A percentile compares a stretch with the other conserved stretches of the same genome.
Conservation (phyloP, 2,888 invertebrate species). For the Eupithecia abbreviata region DNA sequence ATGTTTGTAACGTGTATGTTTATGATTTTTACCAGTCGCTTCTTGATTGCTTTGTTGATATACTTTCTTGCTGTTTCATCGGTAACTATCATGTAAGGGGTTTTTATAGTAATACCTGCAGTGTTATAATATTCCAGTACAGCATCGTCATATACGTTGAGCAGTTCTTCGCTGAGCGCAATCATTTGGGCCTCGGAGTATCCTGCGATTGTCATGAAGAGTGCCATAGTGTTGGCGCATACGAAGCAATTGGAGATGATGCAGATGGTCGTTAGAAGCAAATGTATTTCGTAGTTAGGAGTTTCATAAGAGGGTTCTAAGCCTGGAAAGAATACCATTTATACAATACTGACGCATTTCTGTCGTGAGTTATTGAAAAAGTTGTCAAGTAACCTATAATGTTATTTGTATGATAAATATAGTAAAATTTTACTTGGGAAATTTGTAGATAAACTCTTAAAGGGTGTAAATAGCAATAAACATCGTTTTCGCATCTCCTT, state of each 20-base stretch:
- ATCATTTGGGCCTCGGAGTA: conserved; percentile 4
- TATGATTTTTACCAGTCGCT: background rate
- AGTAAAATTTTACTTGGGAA: background rate
- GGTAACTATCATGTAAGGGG: too few species aligned
- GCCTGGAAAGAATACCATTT: background rate
- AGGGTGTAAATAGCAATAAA: background rate
- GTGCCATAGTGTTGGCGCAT: background rate
- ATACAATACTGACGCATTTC: background rate
- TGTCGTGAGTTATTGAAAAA: background rate
- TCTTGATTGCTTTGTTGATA: conserved; percentile 1
- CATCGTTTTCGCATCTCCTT: background rate
- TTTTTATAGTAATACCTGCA: background rate
- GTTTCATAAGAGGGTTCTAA: conserved; percentile 2
- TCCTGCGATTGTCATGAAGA: background rate
- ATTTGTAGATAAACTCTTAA: background rate
- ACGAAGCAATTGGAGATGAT: conserved; percentile 4
- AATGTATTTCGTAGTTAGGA: conserved; percentile 5
- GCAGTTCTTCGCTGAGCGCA: conserved; percentile 8
- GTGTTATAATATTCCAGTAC: background rate
- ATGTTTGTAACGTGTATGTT: background rate
- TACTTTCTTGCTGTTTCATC: background rate
- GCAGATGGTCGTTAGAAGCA: background rate
- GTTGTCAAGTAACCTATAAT: background rate
- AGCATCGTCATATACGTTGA: background rate
- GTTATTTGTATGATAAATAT: too few species aligned